A percentile compares a stretch with the other conserved stretches of the same genome.
These are phyloP conservation scores for Drosophila hamatofila DNA, from an alignment of 2,888 invertebrate genomes.

Conservation along the genomic window DNA sequence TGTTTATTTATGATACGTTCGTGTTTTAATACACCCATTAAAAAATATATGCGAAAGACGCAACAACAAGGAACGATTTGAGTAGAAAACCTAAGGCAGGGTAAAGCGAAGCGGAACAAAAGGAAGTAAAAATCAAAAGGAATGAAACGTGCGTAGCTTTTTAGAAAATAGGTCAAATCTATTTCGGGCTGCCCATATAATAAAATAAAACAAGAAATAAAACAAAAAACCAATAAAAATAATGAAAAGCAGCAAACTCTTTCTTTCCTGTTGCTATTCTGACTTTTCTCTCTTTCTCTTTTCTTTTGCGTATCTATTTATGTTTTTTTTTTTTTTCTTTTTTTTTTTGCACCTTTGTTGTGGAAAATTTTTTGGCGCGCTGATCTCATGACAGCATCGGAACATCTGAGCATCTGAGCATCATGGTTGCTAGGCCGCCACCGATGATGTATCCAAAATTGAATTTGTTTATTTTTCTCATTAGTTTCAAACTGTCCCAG, in stretches of 20 bases:
- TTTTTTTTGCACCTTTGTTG: constrained; percentile 54
- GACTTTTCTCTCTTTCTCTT: neutral
- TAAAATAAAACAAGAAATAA: constrained; percentile 28
- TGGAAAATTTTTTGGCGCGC: constrained; percentile 66
- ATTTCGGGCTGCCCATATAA: constrained; percentile 57
- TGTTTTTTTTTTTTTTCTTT: constrained; percentile 28
- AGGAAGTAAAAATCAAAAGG: constrained; percentile 35
- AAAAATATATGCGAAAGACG: constrained; percentile 35
- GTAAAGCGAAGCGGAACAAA: constrained; percentile 13
- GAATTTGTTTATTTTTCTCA: constrained; percentile 2
- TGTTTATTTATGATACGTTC: constrained; percentile 37
- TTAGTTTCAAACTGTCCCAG: constrained; percentile 11
- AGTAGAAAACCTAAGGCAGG: neutral
- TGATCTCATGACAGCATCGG: constrained; percentile 53
- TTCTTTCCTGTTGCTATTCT: constrained; percentile 34
- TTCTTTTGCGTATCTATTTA: constrained; percentile 34
- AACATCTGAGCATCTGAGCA: neutral
- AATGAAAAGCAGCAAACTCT: constrained; percentile 54
- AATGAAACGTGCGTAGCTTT: constrained; percentile 57
- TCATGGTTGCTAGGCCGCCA: constrained; percentile 56
- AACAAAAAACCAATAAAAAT: constrained; percentile 44
- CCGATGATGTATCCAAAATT: constrained; percentile 19
- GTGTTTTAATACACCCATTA: constrained; percentile 50
- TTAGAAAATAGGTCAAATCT: constrained; percentile 76
- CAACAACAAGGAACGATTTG: neutral